Evolutionary conservation across 2,888 invertebrate species (phyloP), one percentile per base, ranked within the genome.

Genomic region (Meiosimyza decipiens): DNA sequence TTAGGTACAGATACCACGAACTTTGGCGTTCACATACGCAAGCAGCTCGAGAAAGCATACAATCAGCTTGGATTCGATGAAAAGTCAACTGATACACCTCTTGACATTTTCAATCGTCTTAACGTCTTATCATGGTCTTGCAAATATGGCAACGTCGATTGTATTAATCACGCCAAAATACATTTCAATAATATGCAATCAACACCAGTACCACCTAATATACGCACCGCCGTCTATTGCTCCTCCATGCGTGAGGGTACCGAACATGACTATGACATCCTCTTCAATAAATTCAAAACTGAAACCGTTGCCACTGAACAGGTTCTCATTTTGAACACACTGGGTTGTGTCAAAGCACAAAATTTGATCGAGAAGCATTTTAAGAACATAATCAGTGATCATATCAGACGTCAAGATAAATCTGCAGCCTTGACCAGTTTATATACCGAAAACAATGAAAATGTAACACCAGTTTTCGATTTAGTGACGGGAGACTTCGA

Each of bases 171-270:
- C 40, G 86, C 89, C 0, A 82, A 83, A 15, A 71, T 75, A 22
- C 80, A 88, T 50, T 91, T 90, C 77, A 76, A 77, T 9, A 80
- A 77, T 2, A 55, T 79, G n/a, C 57, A 74, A 7, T 64, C 63
- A 15, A 74, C 75, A 89, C 72, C 74, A 6, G 82, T 91, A 47
- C 88, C 90, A 28, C 89, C 89, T 7, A 93, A 95, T 81, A 88
- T 91, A 67, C 91, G 93, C 68, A 86, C 89, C 33, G 89, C 91
- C 66, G 93, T 95, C 0, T 95, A 95, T 86, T 95, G 95, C 82
- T 90, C 90, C 22, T 94, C 90, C 2, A 88, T 96, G 11, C 89
- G 91, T n/a, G 83, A 90, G 49, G 94, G 93, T 0, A 87, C 86
- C 0, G 79, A 82, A n/a, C 82, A 83, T 0, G 91, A 93, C 75